Evolutionary conservation across 1,140 invertebrate genomes (phyloP), one percentile per base, ranked within the genome.

Genomic region (Megathymus violae): DNA sequence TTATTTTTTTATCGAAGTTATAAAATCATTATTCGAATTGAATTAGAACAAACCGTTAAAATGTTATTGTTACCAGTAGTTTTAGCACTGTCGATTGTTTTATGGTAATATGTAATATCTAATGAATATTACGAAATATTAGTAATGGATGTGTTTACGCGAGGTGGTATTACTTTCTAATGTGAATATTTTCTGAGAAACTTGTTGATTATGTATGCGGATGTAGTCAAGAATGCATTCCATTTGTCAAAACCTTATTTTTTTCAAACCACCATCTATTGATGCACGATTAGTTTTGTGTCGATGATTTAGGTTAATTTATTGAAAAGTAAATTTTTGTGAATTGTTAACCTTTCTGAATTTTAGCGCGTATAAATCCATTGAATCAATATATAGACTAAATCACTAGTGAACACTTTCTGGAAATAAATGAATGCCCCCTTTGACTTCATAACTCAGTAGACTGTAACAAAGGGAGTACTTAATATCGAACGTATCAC

Each of bases 41-140:
- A 56, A 75, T 81, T 75, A 62, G 59, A 78, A 72, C 70, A 71
- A 75, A 78, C 77, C 71, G 76, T 85, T 82, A 66, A 76, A 85
- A 87, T 85, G 81, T 88, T 88, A 84, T 89, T 89, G 88, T 91
- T 91, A 91, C 86, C 88, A 91, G 78, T 91, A 91, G 86, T 85
- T 73, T 88, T 86, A 85, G 86, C 72, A 73, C 75, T 80, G 76
- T 82, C 74, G 69, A 80, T 86, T 82, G 80, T 88, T 88, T 85
- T 84, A 75, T 78, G 79, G 62, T 85, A 78, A 78, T 76, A 69
- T 69, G 52, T 75, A 78, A 64, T 74, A 64, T 69, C 64, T 65
- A 70, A 76, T 78, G 68, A 74, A 64, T 75, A 74, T 73, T 78
- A 73, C 69, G 43, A 67, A 64, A 71, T 71, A 72, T 78, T 84